A percentile compares a stretch with the other conserved stretches of the same genome.
Evolutionary conservation across 2,888 invertebrate genomes (phyloP).

Genomic region (Rotaria sp.): DNA sequence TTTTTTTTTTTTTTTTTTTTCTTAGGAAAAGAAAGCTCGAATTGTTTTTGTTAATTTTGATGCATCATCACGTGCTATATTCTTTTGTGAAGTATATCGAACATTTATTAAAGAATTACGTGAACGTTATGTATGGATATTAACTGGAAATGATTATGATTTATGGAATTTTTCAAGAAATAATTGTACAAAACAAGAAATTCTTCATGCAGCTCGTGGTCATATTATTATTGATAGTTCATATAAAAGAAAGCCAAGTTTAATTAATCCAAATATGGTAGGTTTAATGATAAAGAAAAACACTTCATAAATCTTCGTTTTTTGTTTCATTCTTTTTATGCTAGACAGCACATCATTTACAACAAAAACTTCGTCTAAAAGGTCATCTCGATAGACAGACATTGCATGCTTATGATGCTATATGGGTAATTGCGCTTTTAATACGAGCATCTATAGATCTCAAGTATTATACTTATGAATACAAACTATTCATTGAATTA

Average conservation of each 20-base stretch:
- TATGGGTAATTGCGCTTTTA: background rate
- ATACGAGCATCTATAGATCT: background rate
- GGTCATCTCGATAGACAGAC: background rate
- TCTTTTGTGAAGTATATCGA: conserved; percentile 28
- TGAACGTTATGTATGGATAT: conserved; percentile 26
- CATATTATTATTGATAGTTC: conserved; percentile 19
- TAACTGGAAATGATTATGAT: background rate
- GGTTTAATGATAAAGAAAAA: background rate
- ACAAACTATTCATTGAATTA: background rate
- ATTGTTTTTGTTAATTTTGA: conserved; percentile 18
- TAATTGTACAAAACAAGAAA: background rate
- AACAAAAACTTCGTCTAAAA: background rate
- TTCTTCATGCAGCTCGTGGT: background rate
- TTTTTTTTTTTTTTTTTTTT: background rate
- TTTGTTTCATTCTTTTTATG: background rate
- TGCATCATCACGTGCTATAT: background rate
- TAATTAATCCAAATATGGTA: background rate
- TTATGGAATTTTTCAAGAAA: background rate
- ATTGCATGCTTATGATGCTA: conserved; percentile 2
- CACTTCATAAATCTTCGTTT: background rate
- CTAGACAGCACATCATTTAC: background rate
- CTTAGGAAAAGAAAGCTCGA: conserved; percentile 17
- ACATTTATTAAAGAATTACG: background rate
- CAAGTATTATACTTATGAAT: background rate
- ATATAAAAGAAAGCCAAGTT: background rate